These are phyloP conservation scores for Micromussa lordhowensis DNA, from an alignment of 92 coral and sea anemone species.

Conservation along the genomic window DNA sequence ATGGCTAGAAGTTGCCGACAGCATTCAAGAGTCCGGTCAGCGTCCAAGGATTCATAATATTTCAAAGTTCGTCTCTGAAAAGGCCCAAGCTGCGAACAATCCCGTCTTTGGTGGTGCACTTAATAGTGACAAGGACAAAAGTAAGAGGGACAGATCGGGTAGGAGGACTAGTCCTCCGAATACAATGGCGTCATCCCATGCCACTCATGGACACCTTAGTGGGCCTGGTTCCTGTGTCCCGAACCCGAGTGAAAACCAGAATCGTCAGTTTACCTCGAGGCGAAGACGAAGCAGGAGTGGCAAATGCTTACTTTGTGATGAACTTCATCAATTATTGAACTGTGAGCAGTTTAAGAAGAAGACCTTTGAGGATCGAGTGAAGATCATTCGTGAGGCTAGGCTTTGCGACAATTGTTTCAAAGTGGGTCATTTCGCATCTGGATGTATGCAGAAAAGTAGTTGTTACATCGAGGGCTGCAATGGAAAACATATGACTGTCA, in stretches of 20 bases:
- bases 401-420: slow-evolving; percentile 55
- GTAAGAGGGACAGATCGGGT: not conserved
- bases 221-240: not conserved
- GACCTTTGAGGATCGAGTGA: slow-evolving; percentile 13
- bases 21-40: slow-evolving; percentile 31
- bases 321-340: slow-evolving; percentile 5
- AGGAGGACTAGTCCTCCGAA: not conserved
- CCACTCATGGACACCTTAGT: not conserved
- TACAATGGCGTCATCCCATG: not conserved
- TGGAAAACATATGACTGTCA: not conserved
- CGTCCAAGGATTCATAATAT: slow-evolving; percentile 37
- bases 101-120: slow-evolving; percentile 58
- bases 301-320: slow-evolving; percentile 35
- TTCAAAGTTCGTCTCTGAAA: slow-evolving; percentile 28
- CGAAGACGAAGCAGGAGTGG: not conserved
- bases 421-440: slow-evolving; percentile 42
- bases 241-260: not conserved
- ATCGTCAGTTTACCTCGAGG: not conserved
- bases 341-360: slow-evolving; percentile 33
- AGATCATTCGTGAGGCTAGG: slow-evolving; percentile 23
- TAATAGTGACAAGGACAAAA: not conserved
- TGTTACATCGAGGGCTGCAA: slow-evolving; percentile 43
- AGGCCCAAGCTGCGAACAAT: slow-evolving; percentile 48
- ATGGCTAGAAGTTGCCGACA: slow-evolving; percentile 46
- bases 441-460: slow-evolving; percentile 38